phyloP scores from a whole-genome alignment of 2,113 vertebrate species.

The Peromyscus maniculatus region DNA sequence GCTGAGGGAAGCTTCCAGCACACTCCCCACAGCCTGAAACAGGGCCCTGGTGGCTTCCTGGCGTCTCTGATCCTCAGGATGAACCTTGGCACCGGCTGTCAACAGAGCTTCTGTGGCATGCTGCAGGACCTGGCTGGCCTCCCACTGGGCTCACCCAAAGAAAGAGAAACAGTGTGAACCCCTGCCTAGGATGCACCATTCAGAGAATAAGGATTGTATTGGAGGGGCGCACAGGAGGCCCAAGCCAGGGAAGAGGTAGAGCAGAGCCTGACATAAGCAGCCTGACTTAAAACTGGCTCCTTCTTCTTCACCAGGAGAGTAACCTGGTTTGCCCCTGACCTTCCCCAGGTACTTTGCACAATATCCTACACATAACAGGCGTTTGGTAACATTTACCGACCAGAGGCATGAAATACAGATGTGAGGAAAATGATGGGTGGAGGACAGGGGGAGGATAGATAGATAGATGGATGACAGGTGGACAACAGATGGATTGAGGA shows the following conservation, averaged over 20 bases:
- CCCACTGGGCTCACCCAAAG: conserved; percentile 84
- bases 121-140: conserved; percentile 89
- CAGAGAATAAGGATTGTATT: background rate
- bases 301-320: background rate
- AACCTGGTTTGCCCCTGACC: background rate
- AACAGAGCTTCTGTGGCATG: conserved; percentile 91
- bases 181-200: background rate
- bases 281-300: background rate
- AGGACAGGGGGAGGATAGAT: background rate
- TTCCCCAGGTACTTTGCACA: background rate
- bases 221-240: background rate
- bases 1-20: conserved; percentile 89
- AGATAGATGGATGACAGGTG: background rate
- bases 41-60: conserved; percentile 88
- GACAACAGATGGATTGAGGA: background rate
- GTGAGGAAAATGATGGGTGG: background rate
- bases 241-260: background rate
- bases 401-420: no score
- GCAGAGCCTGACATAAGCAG: background rate
- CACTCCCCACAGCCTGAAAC: conserved; percentile 91
- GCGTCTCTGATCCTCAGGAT: conserved; percentile 80
- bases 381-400: background rate
- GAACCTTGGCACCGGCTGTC: conserved; percentile 79
- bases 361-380: background rate
- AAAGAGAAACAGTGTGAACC: conserved; percentile 3